Evolutionary conservation across 2,113 vertebrate species (phyloP), one percentile per base, ranked within the genome.

Genomic region (Eolophus roseicapilla): DNA sequence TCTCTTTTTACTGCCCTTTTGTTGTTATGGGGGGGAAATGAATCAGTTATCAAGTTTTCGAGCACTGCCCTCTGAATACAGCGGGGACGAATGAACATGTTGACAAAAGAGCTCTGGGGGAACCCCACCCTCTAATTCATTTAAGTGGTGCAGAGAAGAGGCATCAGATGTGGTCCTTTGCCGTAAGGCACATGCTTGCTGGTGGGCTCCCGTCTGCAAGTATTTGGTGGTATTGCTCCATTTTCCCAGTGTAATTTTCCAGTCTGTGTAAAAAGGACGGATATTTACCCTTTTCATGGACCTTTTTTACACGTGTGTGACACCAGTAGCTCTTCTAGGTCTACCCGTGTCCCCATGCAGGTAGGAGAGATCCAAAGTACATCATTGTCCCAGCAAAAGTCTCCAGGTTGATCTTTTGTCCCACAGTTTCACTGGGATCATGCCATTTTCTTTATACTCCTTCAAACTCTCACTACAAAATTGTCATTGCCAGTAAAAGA

Each of bases 1-100:
- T 13, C 19, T 12, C 9, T 11, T 71, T 60, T 68, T 14, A 17
- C 24, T 15, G 47, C 37, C 29, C 52, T 15, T 50, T 9, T 7
- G 1, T 24, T 50, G 25, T 15, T 65, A 11, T 2, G 12, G 24
- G 9, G 10, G 1, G 2, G 5, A 59, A 68, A 10, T 14, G 15
- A 62, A n/a, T 43, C 1, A 3, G 39, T 25, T 13, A 16, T 0
- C 33, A 4, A 21, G 44, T 29, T 47, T 39, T 35, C 3, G 2
- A 31, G 71, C 67, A 2, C 39, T 5, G 2, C 62, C 62, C 3
- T n/a, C 60, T 33, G 68, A 73, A 7, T 28, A 5, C 37, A 21
- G 53, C 4, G 3, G 21, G 59, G 23, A 57, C 49, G 17, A 41
- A 28, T 3, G 31, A 44, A 27, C 31, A 1, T 11, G 4, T 4